Conservation (phyloP, 92 coral and sea anemone species). For the Epizoanthus fatuus region DNA sequence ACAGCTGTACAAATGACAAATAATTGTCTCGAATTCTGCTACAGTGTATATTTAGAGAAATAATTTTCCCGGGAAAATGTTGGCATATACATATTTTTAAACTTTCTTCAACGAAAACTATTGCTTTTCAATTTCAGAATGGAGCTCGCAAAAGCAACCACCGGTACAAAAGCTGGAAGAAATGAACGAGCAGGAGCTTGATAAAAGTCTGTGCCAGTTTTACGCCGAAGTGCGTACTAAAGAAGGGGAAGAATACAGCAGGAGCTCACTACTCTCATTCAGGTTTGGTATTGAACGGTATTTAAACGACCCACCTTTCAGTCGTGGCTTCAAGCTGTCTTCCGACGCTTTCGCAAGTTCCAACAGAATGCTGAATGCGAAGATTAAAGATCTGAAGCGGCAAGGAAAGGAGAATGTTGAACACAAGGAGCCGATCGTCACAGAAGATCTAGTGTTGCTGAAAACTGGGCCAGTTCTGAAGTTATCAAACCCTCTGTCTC, state of each 20-base stretch:
- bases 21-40: no score
- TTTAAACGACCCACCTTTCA: constrained; percentile 48
- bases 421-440: constrained; percentile 53
- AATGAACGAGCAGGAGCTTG: constrained; percentile 40
- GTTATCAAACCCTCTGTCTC: constrained; percentile 43
- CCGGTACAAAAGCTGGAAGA: constrained; percentile 22
- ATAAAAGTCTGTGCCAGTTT: constrained; percentile 37
- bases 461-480: constrained; percentile 35
- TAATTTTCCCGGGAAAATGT: no score
- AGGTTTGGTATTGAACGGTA: constrained; percentile 44
- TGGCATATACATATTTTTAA: no score
- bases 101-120: no score
- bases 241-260: constrained; percentile 66
- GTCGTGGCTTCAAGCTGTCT: constrained; percentile 32
- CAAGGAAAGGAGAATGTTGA: constrained; percentile 67
- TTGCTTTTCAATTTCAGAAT: neutral
- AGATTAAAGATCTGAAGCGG: constrained; percentile 42
- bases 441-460: constrained; percentile 46
- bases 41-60: no score
- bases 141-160: constrained; percentile 7
- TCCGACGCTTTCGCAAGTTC: constrained; percentile 44
- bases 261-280: constrained; percentile 31
- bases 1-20: no score
- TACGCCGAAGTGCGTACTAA: constrained; percentile 48
- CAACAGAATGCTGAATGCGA: constrained; percentile 56